Base-by-base conservation (phyloP, 2,888 invertebrate genomes). In the Eupsilia transversa region DNA sequence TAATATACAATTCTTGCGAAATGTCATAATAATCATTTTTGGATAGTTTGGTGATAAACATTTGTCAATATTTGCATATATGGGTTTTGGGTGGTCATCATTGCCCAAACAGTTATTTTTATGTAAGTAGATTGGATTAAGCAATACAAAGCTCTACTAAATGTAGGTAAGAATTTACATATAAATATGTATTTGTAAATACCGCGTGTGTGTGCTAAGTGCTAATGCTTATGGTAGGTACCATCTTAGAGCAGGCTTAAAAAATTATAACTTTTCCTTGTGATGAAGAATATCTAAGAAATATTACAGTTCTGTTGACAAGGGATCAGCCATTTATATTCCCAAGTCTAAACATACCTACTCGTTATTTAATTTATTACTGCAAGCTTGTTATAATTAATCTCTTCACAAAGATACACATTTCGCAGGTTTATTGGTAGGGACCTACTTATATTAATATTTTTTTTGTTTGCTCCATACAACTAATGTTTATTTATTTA, bases 51-150 rank as follows among this genome's bases (percentile, higher is more conserved):
- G 41, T 27, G 64, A 65, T 77, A 46, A 35, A 52, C 0, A 30
- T 79, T 81, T 63, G 52, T 17, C 63, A 81, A 67, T 68, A 41
- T 27, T 38, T 65, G 0, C 49, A 1, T 33, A 12, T 3, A 5
- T 54, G 33, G 52, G 17, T 12, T 30, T 54, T 82, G 64, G 82
- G 76, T 66, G 43, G 49, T 52, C 6, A 49, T 46, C 6, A 4
- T 66, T 61, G 46, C 80, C 2, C 30, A 56, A 54, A 20, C 12
- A 10, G 14, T 14, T 20, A 14, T 10, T 66, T 73, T 60, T 43
- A 20, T 23, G 12, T 27, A 20, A 17, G 12, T 27, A 23, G 30
- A 33, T 17, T 17, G 3, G 23, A 49, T 49, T 35, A 17, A 30
- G 72, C n/a, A 72, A 68, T 56, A 57, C 17, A 46, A 46, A 57